Evolutionary conservation across 2,888 invertebrate genomes (phyloP).

Genomic region (Drosophila demipolita): DNA sequence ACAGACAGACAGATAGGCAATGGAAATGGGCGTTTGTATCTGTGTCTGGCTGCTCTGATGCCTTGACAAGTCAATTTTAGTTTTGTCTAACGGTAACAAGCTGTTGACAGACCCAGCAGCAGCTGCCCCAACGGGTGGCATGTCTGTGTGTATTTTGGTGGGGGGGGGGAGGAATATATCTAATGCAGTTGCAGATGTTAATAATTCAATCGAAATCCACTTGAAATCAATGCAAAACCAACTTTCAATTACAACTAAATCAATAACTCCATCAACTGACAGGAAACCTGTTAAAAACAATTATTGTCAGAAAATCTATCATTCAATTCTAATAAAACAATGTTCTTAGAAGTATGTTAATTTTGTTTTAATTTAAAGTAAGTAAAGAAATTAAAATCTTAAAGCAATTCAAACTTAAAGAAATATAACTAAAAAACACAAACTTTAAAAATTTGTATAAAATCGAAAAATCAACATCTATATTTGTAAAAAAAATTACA

Average conservation of each 20-base stretch:
- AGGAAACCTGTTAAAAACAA: background rate
- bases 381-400: background rate
- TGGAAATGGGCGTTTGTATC: slow-evolving; percentile 52
- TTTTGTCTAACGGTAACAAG: slow-evolving; percentile 61
- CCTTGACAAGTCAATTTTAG: slow-evolving; percentile 68
- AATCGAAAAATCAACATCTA: background rate
- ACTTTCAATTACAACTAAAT: slow-evolving; percentile 29
- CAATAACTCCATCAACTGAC: slow-evolving; percentile 33
- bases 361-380: background rate
- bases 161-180: background rate
- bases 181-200: slow-evolving; percentile 34
- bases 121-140: background rate
- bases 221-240: slow-evolving; percentile 18
- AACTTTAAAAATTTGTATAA: background rate
- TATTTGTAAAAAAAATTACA: background rate
- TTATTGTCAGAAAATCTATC: background rate
- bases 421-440: background rate
- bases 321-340: background rate
- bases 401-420: background rate
- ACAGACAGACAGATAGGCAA: slow-evolving; percentile 35
- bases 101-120: slow-evolving; percentile 44
- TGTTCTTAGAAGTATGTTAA: background rate
- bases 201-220: slow-evolving; percentile 17
- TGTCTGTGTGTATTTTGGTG: background rate
- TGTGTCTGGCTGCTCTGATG: slow-evolving; percentile 45